Evolutionary conservation across 2,797 vertebrate genomes (phyloP).

Genomic region (Pteropus rufus): DNA sequence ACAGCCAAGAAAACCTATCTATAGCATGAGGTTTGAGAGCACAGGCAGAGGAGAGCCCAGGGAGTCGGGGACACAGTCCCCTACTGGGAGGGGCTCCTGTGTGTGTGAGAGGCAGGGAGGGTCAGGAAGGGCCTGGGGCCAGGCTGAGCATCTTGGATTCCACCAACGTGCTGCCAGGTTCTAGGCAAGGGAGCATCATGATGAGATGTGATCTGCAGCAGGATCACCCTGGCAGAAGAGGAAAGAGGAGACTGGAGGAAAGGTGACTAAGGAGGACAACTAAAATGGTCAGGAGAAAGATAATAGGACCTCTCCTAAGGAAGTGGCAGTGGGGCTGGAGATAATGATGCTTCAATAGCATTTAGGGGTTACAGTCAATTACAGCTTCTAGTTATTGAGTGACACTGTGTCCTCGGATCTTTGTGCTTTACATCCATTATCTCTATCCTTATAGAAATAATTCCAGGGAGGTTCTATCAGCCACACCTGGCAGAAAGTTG

Average conservation of each 20-base stretch:
- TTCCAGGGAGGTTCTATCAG: background rate
- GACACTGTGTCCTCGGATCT: background rate
- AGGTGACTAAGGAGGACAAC: background rate
- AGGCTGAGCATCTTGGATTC: background rate
- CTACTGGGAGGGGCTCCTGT: background rate
- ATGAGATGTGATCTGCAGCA: background rate
- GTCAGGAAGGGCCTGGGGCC: background rate
- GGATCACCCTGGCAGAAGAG: background rate
- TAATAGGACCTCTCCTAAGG: background rate
- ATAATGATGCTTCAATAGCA: background rate
- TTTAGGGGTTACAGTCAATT: background rate
- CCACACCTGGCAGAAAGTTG: background rate
- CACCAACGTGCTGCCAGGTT: background rate
- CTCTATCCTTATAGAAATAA: background rate
- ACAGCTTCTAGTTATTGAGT: background rate
- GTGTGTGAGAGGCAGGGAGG: background rate
- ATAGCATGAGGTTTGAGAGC: background rate
- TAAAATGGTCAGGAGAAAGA: background rate
- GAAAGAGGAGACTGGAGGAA: background rate
- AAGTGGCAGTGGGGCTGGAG: background rate
- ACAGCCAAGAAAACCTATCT: background rate
- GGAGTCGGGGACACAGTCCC: background rate
- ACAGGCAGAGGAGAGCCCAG: background rate
- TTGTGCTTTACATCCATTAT: background rate
- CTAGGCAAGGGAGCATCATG: background rate